Evolutionary conservation across 2,113 vertebrate genomes (phyloP), one percentile per base, ranked within the genome.

Genomic region (Sula dactylatra): DNA sequence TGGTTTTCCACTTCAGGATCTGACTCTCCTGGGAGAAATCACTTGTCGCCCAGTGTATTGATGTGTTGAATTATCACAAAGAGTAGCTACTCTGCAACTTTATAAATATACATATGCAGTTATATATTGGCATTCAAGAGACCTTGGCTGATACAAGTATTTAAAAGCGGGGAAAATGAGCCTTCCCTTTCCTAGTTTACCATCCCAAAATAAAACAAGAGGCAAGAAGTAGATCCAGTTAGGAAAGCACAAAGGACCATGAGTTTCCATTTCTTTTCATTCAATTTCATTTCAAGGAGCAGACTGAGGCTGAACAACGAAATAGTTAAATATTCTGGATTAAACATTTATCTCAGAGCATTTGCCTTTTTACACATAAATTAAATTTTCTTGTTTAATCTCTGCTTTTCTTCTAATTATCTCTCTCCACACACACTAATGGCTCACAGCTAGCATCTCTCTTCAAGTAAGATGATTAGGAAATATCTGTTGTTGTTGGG

Each of bases 341-440:
- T 91, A 91, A 95, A 58, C 26, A 77, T 88, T 90, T 91, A 66
- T 96, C 56, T 94, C 88, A 66, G 29, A 34, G 32, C 70, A 73
- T 93, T 93, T 83, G 59, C 66, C 50, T 91, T 96, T 88, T 88
- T 66, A 90, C 91, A 94, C 87, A 97, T 97, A 96, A 97, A 97
- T 97, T 96, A 91, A 95, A 83, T 96, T 97, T 97, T 86, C 89
- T 77, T 95, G 42, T 86, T 94, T 97, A 97, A 97, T 97, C 95
- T 95, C 94, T 67, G 26, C 84, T 97, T 96, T 97, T 96, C 78
- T 96, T 83, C 79, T 90, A 96, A 96, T 97, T 97, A 96, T 97
- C 96, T 97, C 89, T 88, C 87, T 95, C 26, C 42, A 67, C 91
- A 96, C 91, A 97, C 71, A 44, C 64, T 90, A 83, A 83, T 93